phyloP scores from a whole-genome alignment of 2,113 vertebrate genomes.

The Mandrillus leucophaeus region DNA sequence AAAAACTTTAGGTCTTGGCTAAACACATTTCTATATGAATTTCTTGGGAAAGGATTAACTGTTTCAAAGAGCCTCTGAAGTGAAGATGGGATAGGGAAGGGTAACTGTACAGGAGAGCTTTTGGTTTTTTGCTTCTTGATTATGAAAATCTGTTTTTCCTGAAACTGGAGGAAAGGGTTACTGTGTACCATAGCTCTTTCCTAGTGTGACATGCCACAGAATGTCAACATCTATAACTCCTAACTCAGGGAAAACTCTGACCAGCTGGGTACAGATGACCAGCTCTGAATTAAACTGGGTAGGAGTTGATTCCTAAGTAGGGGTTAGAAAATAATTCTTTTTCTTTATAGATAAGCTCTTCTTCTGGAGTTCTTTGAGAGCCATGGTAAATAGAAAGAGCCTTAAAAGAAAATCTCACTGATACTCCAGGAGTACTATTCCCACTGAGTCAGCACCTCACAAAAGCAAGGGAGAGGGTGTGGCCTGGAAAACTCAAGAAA shows the following conservation, averaged over 20 bases:
- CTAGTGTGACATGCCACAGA: neutral
- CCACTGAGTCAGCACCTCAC: neutral
- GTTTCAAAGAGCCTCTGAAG: neutral
- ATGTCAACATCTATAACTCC: neutral
- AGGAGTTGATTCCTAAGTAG: neutral
- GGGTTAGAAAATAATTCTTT: neutral
- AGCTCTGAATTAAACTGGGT: neutral
- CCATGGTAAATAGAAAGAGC: too few relatives aligned
- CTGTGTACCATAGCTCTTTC: neutral
- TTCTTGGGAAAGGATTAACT: neutral
- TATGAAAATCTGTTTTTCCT: neutral
- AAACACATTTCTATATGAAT: neutral
- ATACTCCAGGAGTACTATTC: neutral
- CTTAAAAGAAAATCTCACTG: neutral
- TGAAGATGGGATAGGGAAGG: neutral
- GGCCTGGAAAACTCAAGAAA: neutral
- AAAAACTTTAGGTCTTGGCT: neutral
- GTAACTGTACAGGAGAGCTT: neutral
- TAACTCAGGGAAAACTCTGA: neutral
- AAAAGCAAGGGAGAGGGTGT: neutral
- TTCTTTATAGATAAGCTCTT: neutral
- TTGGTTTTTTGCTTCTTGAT: neutral
- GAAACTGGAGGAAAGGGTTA: neutral
- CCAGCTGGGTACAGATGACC: neutral
- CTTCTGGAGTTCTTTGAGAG: neutral